Evolutionary conservation across 2,113 vertebrate genomes (phyloP).

Genomic region (Rhea pennata): DNA sequence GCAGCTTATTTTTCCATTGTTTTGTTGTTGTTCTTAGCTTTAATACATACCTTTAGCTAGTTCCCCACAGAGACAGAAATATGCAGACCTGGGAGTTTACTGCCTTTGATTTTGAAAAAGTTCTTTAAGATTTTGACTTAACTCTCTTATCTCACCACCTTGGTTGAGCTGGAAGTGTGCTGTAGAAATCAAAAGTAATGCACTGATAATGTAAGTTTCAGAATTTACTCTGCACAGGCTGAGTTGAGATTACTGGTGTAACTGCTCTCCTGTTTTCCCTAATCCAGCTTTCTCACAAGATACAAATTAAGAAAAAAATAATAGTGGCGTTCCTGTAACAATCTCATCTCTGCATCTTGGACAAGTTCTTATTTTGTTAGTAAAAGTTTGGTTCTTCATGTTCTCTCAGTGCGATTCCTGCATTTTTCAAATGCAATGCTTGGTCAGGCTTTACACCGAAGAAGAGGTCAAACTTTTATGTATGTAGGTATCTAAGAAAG

Average conservation of each 20-base stretch:
- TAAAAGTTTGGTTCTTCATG: neutral
- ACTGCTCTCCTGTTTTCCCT: too few species aligned
- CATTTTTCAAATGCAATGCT: neutral
- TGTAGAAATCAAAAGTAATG: too few species aligned
- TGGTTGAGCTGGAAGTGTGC: too few species aligned
- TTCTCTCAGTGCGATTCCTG: neutral
- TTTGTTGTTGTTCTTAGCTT: neutral
- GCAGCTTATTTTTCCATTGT: neutral
- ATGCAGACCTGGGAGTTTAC: too few species aligned
- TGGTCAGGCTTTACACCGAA: neutral
- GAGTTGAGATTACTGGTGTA: too few species aligned
- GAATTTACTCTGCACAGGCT: too few species aligned
- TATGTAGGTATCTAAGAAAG: conserved; percentile 45
- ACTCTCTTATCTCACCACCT: too few species aligned
- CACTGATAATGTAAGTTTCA: too few species aligned
- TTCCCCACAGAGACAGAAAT: neutral
- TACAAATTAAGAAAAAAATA: too few species aligned
- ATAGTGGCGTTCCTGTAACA: too few species aligned
- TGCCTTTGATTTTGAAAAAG: too few species aligned
- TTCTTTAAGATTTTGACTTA: too few species aligned
- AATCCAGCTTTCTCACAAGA: neutral
- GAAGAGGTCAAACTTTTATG: neutral
- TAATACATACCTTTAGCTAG: neutral
- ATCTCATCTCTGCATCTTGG: neutral
- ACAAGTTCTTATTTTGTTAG: neutral